Base-by-base conservation (phyloP, 1,140 invertebrate species). In the Saccostrea glomerata region DNA sequence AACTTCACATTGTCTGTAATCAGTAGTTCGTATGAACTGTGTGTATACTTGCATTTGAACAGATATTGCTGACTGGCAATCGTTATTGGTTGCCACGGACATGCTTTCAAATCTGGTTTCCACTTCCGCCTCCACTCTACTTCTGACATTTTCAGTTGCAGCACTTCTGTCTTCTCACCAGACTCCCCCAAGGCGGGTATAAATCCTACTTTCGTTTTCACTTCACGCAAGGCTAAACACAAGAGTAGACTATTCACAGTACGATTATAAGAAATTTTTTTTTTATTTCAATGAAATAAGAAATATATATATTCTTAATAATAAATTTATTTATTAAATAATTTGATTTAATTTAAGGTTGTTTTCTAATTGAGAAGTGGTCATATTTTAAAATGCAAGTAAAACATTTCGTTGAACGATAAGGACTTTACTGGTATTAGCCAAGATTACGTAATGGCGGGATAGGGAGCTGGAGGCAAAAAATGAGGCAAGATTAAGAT, bases 81-180 rank as follows among this genome's bases (percentile, higher is more conserved):
- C 58, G 86, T 86, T 5, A 94, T 86, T 4, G 90, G 90, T 82
- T 92, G 92, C 94, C 94, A 94, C 60, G 93, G 92, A 88, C 88
- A 92, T 60, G 92, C 89, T 58, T 87, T 90, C 20, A 94, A 86
- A 89, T 91, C 91, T n/a, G 94, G 92, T 84, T 94, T 94, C 93
- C 93, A 94, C 56, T 84, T 87, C 36, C 93, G 88, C 84, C 94
- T 87, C 94, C 94, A 94, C 90, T 94, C 91, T 55, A 93, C 90
- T 88, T 94, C 94, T 47, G 91, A 77, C 70, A 77, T 77, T 11
- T 36, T 47, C 47, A 47, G 47, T 77, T 36, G 23, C 70, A 77
- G 30, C 30, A 36, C 30, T 36, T 36, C 30, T 36, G 30, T 36
- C 60, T 23, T 47, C 2, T 47, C 47, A 47, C 47, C 47, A 6